Base-by-base conservation (phyloP, 2,888 invertebrate species). In the Archips xylosteana region DNA sequence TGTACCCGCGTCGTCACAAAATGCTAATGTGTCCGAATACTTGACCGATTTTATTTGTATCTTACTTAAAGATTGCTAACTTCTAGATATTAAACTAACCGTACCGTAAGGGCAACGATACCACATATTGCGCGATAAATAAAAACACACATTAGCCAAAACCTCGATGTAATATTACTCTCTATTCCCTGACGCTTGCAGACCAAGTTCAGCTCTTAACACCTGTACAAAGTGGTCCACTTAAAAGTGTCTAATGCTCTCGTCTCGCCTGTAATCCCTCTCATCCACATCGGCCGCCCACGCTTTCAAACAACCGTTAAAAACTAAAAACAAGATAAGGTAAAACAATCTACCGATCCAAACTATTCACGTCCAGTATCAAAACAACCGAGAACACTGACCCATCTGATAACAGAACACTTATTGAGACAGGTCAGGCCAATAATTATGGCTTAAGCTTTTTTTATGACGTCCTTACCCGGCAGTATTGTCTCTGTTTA, bases 391-490 rank as follows among this genome's bases (percentile, higher is more conserved):
- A 49, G 59, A 49, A 64, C 47, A 34, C 59, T 69, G 73, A 73
- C 63, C 71, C 61, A 36, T 65, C 45, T 59, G 63, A 73, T 68
- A 68, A 68, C 73, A 63, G 10, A 61, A 39, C 59, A 36, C 47
- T 66, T 47, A 71, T 77, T 76, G 70, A 63, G 69, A 64, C 75
- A 75, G 75, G 75, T 76, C 75, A 13, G 67, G 64, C 59, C 67
- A 68, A 68, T 68, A 64, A 77, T 74, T 70, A 73, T 57, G 57
- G 57, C 57, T 57, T 57, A 57, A 57, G 57, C 47, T 47, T 71
- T 75, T 39, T 74, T 72, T 76, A 67, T 70, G 57, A 64, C 63
- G 42, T 49, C 63, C 32, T 36, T 5, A 39, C 68, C 63, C 36
- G 67, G 36, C 67, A 45, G 12, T 60, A 39, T 66, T 71, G 67